These are phyloP conservation scores for Patella caerulea DNA, from an alignment of 2,888 invertebrate genomes.

Conservation along the genomic window DNA sequence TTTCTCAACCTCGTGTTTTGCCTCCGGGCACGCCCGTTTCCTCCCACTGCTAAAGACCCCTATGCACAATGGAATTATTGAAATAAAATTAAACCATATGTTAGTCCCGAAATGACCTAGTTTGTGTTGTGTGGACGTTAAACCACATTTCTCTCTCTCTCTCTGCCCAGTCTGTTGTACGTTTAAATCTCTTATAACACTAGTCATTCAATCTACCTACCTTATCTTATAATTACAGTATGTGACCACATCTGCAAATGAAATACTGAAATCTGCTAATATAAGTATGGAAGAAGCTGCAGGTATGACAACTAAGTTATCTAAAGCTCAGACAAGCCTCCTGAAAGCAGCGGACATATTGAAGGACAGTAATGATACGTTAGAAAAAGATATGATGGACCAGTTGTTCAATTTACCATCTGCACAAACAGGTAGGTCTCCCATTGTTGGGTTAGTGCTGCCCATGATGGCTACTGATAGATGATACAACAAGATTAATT, in stretches of 20 bases:
- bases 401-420: slow-evolving; percentile 38
- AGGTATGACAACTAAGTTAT: slow-evolving; percentile 34
- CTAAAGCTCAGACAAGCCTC: slow-evolving; percentile 39
- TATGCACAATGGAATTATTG: no score
- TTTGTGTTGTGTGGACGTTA: no score
- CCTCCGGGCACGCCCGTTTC: no score
- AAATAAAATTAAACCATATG: no score
- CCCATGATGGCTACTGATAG: no score
- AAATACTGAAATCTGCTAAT: slow-evolving; percentile 43
- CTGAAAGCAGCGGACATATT: slow-evolving; percentile 33
- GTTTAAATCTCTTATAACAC: not conserved
- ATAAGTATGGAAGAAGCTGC: slow-evolving; percentile 45
- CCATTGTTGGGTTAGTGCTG: not conserved
- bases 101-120: no score
- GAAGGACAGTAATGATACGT: slow-evolving; percentile 14
- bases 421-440: slow-evolving; percentile 41
- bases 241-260: slow-evolving; percentile 37
- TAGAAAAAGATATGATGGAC: slow-evolving; percentile 30
- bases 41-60: no score
- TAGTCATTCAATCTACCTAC: no score
- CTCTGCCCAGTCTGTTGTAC: not conserved
- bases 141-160: no score
- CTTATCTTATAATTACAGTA: slow-evolving; percentile 39
- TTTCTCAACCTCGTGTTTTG: no score
- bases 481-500: no score